These are phyloP conservation scores for Dendrolimus punctatus DNA, from an alignment of 1,140 invertebrate species.

Conservation along the genomic window DNA sequence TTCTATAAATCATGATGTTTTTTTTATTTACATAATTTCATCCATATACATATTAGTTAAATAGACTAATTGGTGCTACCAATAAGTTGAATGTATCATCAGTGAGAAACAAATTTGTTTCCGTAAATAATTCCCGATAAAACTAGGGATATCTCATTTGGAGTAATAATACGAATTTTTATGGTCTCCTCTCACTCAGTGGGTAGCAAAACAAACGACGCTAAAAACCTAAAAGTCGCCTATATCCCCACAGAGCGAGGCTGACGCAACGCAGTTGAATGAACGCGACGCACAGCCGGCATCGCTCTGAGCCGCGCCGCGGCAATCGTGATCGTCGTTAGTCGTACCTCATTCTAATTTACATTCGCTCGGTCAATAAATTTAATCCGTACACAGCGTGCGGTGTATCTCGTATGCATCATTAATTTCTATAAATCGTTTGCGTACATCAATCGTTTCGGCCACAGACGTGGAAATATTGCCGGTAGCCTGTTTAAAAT, in stretches of 20 bases:
- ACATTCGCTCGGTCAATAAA: conserved; percentile 9
- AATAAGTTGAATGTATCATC: no score
- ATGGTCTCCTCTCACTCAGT: no score
- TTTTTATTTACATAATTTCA: no score
- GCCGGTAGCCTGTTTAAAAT: no score
- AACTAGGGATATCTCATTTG: no score
- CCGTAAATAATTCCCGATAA: no score
- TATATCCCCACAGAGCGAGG: not conserved
- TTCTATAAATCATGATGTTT: no score
- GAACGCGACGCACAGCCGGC: conserved; percentile 3
- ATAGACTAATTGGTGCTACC: no score
- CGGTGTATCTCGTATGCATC: conserved; percentile 5
- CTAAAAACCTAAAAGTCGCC: conserved; percentile 1
- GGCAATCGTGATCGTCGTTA: no score
- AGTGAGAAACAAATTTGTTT: no score
- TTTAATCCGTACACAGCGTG: conserved; percentile 8
- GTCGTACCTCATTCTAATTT: conserved; percentile 6
- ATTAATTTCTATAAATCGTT: conserved; percentile 9
- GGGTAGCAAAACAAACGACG: not conserved
- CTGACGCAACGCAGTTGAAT: conserved; percentile 11
- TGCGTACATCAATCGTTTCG: conserved; percentile 7
- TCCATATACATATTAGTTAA: no score
- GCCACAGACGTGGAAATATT: not conserved
- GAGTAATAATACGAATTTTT: no score
- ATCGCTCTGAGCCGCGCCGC: not conserved